Base-by-base conservation (phyloP, 2,113 vertebrate genomes). In the Mungos mungo region DNA sequence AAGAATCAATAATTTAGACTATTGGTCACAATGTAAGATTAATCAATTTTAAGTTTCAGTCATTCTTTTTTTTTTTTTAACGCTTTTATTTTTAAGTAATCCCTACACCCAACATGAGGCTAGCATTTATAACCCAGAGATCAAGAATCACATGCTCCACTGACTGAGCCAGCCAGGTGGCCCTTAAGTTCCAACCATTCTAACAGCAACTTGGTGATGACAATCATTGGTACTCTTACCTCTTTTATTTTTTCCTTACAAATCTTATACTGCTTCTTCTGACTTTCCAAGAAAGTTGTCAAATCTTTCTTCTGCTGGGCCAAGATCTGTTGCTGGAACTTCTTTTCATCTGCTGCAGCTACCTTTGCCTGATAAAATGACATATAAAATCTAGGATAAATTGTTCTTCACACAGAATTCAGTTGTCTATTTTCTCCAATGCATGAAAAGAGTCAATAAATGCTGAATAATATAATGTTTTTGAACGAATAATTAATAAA, bases 201-300 rank as follows among this genome's bases (percentile, higher is more conserved):
- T 23, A 80, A 76, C 2, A 31, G 57, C 35, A 79, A 45, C 13
- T 14, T 45, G 35, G 65, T 38, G 79, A 90, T n/a, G 33, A 23
- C 2, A 29, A 72, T 66, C 3, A 7, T 5, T 1, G 66, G 63
- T 41, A 31, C 19, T 11, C 98, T 99, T 98, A 99, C 99, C 99
- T 99, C 99, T 99, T 99, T 99, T 98, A 99, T 99, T 99, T 99
- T 99, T 99, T 99, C 99, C 98, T 99, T 99, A 99, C 99, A 99
- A 98, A 99, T 99, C 98, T 99, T 99, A 99, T 99, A 99, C 98
- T 99, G 99, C 98, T 99, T 99, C 99, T 99, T 99, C 98, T 99
- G 99, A 99, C 99, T 99, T 98, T 99, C 99, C 99, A 99, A 99
- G 98, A 99, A 99, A 98, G 99, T 99, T 98, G 99, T 99, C 98